These are phyloP conservation scores for Acleris holmiana DNA, from an alignment of 2,888 invertebrate species.

Conservation along the genomic window DNA sequence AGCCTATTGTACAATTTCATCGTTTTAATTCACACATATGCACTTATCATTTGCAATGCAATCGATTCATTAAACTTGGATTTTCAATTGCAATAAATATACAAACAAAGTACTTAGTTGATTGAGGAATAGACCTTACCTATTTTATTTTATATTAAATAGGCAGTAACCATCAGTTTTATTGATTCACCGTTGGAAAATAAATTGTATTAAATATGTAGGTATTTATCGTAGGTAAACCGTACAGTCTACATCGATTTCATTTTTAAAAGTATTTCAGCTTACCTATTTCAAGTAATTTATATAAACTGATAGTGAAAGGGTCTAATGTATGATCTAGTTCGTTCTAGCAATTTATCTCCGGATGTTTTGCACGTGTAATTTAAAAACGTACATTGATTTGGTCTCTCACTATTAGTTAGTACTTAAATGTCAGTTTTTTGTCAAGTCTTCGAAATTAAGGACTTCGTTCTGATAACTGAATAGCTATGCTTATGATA, in stretches of 20 bases:
- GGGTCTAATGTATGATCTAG: no score
- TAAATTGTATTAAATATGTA: no score
- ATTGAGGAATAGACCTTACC: slow-evolving; percentile 17
- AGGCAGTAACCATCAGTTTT: slow-evolving; percentile 13
- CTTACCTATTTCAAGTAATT: no score
- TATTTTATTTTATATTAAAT: slow-evolving; percentile 16
- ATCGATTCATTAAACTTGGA: not conserved
- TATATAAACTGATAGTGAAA: no score
- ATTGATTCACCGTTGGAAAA: no score
- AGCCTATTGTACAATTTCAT: slow-evolving; percentile 21
- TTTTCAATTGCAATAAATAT: slow-evolving; percentile 3
- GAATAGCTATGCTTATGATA: slow-evolving; percentile 23
- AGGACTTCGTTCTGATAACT: slow-evolving; percentile 8
- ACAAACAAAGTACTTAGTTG: not conserved
- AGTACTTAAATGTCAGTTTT: not conserved
- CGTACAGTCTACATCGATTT: no score
- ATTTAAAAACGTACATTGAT: not conserved
- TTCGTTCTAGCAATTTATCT: no score
- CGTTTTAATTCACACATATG: slow-evolving; percentile 5
- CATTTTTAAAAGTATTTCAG: no score
- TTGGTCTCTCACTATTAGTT: not conserved
- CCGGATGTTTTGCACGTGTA: no score
- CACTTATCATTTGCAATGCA: not conserved
- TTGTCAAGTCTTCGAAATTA: not conserved
- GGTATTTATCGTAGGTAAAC: no score